Evolutionary conservation across 2,797 vertebrate genomes (phyloP).

Genomic region (Sebastes goodei): DNA sequence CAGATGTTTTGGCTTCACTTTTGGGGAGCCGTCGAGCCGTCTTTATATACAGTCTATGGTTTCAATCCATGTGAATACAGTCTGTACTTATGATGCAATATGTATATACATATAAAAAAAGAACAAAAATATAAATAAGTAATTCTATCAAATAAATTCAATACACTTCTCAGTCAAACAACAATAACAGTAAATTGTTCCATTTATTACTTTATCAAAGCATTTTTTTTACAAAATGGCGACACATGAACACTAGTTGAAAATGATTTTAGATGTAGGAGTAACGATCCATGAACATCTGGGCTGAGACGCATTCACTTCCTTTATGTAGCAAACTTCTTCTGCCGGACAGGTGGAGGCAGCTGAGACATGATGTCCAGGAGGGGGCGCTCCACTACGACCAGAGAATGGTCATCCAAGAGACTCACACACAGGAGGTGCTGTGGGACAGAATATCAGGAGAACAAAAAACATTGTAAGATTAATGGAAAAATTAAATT

Average conservation of each 20-base stretch:
- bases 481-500: not conserved
- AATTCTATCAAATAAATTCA: not conserved
- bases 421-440: constrained; percentile 86
- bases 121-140: not conserved
- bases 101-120: not conserved
- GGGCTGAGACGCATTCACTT: not conserved
- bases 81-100: not conserved
- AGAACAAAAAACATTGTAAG: not conserved
- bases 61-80: not conserved
- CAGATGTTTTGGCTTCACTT: no score
- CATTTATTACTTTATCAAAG: constrained; percentile 49
- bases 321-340: constrained; percentile 93
- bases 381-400: constrained; percentile 91
- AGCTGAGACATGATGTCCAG: constrained; percentile 88
- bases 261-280: not conserved
- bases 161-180: not conserved
- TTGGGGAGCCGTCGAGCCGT: no score
- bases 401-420: constrained; percentile 89
- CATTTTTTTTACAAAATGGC: constrained; percentile 20
- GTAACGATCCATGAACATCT: not conserved
- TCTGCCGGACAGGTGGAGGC: constrained; percentile 90
- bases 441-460: constrained; percentile 65
- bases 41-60: no score
- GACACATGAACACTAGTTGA: not conserved
- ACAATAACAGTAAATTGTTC: constrained; percentile 1